Evolutionary conservation across 1,140 invertebrate genomes (phyloP).

Genomic region (Calosoma granatense): DNA sequence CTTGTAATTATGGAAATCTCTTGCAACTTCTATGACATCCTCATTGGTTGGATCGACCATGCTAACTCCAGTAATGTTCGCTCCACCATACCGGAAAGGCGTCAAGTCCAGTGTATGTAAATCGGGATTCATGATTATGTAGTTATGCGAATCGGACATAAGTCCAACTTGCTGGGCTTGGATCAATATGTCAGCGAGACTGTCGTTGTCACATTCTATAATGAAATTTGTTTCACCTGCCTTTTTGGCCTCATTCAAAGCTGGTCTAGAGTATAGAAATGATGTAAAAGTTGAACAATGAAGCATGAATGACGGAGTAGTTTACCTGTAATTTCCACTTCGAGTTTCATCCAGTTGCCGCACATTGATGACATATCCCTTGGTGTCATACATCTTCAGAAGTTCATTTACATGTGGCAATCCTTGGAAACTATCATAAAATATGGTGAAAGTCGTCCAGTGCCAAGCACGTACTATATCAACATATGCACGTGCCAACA

Average conservation of each 20-base stretch:
- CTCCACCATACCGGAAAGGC: conserved; percentile 72
- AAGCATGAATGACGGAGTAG: not conserved
- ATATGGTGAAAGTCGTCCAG: conserved; percentile 76
- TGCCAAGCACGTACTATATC: conserved; percentile 61
- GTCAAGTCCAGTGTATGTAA: conserved; percentile 69
- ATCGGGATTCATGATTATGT: conserved; percentile 71
- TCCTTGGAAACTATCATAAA: conserved; percentile 73
- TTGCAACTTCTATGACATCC: conserved; percentile 42
- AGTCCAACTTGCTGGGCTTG: conserved; percentile 75
- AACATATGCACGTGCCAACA: conserved; percentile 56
- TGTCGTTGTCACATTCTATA: conserved; percentile 61
- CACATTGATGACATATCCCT: conserved; percentile 43
- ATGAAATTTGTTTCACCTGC: conserved; percentile 62
- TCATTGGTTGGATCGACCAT: conserved; percentile 17
- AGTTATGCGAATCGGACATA: conserved; percentile 63
- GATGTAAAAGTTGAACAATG: conserved; percentile 6
- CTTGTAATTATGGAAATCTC: not conserved
- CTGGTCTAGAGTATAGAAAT: conserved; percentile 23
- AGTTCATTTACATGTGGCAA: conserved; percentile 66
- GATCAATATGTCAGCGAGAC: conserved; percentile 52
- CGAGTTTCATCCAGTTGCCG: conserved; percentile 42
- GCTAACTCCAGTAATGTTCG: conserved; percentile 72
- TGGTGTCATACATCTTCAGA: conserved; percentile 54
- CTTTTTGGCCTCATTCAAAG: conserved; percentile 49
- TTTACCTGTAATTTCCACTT: conserved; percentile 42